phyloP scores from a whole-genome alignment of 1,140 invertebrate genomes.

The Ooceraea biroi region DNA sequence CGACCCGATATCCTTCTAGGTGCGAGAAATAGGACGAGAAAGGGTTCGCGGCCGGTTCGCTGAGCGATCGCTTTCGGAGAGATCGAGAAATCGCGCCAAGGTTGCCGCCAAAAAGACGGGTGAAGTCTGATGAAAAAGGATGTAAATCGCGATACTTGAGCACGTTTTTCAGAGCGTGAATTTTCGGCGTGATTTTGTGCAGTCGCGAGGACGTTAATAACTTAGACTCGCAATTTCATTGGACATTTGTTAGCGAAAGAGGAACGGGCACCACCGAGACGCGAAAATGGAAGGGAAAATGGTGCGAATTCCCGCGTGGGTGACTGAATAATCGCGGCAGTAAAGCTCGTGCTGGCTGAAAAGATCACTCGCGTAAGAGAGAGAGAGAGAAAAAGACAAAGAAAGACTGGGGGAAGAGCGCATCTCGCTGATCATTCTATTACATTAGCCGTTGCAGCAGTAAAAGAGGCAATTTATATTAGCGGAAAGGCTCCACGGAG shows the following conservation, averaged over 20 bases:
- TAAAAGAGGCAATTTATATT: constrained; percentile 25
- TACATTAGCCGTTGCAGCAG: neutral
- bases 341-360: constrained; percentile 32
- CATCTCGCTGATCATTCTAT: constrained; percentile 8
- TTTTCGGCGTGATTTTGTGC: neutral
- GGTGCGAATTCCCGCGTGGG: constrained; percentile 3
- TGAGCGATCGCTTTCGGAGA: neutral
- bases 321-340: constrained; percentile 37
- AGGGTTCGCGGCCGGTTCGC: neutral
- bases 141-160: neutral
- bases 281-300: constrained; percentile 16
- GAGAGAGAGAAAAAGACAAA: too few relatives aligned
- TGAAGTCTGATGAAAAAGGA: neutral
- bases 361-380: neutral
- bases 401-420: neutral
- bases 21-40: constrained; percentile 64
- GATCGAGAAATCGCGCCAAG: neutral
- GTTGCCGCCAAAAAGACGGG: neutral
- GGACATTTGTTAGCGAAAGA: neutral
- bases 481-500: neutral
- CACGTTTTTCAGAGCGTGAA: neutral
- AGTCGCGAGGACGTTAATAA: neutral
- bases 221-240: neutral
- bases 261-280: neutral
- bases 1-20: constrained; percentile 66